Percentiles rank a stretch among this genome's conserved stretches.
These are phyloP conservation scores for Rhynchomys soricoides DNA, from an alignment of 2,113 vertebrate species.

Conservation along the genomic window DNA sequence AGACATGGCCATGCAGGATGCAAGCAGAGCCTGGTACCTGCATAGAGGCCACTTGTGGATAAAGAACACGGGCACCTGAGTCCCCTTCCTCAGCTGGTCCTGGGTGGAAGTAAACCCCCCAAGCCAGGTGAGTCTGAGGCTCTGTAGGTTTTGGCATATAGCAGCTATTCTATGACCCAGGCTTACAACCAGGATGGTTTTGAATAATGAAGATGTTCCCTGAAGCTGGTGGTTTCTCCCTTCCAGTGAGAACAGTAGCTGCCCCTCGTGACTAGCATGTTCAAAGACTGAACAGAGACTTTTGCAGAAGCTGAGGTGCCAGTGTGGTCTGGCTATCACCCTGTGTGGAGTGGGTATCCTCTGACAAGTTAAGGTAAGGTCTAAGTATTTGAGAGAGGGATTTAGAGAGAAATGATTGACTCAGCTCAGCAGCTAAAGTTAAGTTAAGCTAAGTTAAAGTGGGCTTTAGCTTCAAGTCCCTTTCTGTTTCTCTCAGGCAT, in stretches of 20 bases:
- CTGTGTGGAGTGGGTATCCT: background rate
- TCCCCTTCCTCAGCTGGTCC: too few relatives aligned
- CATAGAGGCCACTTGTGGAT: background rate
- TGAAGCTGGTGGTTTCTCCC: background rate
- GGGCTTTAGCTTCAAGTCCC: background rate
- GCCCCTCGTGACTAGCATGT: accelerated
- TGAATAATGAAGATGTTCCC: background rate
- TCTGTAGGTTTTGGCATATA: background rate
- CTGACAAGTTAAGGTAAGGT: background rate
- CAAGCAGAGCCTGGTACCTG: background rate
- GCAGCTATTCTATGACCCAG: background rate
- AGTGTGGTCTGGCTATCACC: accelerated
- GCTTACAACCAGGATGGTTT: background rate
- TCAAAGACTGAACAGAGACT: accelerated
- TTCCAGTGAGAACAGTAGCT: background rate
- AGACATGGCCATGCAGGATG: too few relatives aligned
- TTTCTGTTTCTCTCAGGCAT: background rate
- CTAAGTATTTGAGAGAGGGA: background rate
- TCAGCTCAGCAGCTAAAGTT: background rate
- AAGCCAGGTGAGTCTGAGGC: background rate
- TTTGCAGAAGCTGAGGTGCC: background rate
- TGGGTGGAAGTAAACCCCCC: too few relatives aligned
- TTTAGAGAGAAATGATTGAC: background rate
- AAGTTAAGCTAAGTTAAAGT: too few relatives aligned
- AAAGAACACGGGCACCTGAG: accelerated